Base-by-base conservation (phyloP, 2,888 invertebrate species). In the Chloroclysta siterata region DNA sequence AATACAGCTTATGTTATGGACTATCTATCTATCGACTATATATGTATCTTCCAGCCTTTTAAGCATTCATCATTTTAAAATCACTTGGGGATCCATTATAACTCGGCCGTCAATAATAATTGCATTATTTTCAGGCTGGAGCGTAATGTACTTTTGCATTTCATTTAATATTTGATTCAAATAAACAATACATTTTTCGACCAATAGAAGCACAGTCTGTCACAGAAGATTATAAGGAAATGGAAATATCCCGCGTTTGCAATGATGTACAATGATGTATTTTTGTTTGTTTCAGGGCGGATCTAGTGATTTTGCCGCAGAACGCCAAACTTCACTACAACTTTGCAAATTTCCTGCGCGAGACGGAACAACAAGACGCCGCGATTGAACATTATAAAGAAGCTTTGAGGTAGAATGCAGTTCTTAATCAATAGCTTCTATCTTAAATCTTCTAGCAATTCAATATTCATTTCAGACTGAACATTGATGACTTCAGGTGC, bases 301-400 rank as follows among this genome's bases (percentile, higher is more conserved):
- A 97, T 73, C 93, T 98, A 81, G 94, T 94, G 85, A 95, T 95
- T 72, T 90, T 97, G 76, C 97, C 97, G 54, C 95, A 96, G 87
- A 98, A 98, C 89, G 97, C 97, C 74, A 98, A 98, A 94, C 96
- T 97, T 94, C 97, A 97, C 93, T 98, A 97, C 94, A 98, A 98
- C 94, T 97, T 96, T 81, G 98, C 95, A 62, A 98, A 98, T 94
- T 96, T 96, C 85, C 94, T 97, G 68, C 94, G 96, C 74, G 97
- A 97, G 87, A 94, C 94, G 22, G 95, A 96, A 56, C 94, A 95
- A 78, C 94, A 94, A 70, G 95, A 96, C 77, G 90, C 94, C 73
- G 97, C 97, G 62, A 95, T 96, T 81, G 90, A 94, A 77, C 97
- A 97, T 92, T 97, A 97, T 93, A 94, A 95, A 85, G 95, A 95